Evolutionary conservation across 2,797 vertebrate species (phyloP).

Genomic region (Dicrostonyx torquatus): DNA sequence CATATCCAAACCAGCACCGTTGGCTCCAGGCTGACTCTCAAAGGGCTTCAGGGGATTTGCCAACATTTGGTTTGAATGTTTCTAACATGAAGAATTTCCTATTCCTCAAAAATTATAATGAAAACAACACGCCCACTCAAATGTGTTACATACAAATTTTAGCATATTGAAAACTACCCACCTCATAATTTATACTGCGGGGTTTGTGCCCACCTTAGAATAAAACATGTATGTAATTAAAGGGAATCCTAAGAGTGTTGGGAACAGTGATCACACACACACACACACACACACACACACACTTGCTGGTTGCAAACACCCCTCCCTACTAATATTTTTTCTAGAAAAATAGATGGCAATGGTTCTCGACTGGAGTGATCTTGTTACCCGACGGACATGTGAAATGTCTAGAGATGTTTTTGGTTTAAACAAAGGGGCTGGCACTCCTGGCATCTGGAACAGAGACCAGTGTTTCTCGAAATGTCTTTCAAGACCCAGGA

Average conservation of each 20-base stretch:
- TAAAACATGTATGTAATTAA: conserved; percentile 9
- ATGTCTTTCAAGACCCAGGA: background rate
- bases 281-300: background rate
- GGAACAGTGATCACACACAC: background rate
- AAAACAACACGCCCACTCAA: conserved; percentile 62
- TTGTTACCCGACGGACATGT: background rate
- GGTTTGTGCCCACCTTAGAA: background rate
- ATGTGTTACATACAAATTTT: conserved; percentile 37
- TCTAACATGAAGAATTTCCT: conserved; percentile 64
- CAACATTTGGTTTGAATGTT: conserved; percentile 62
- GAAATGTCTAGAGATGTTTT: background rate
- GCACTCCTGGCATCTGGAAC: no score
- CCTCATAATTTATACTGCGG: background rate
- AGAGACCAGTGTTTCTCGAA: background rate
- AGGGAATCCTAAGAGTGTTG: background rate
- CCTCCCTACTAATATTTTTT: background rate
- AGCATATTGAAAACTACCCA: conserved; percentile 42
- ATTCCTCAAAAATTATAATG: conserved; percentile 48
- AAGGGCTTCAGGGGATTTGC: background rate
- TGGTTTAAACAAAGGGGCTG: background rate
- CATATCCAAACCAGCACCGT: background rate
- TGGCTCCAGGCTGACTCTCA: conserved; percentile 30
- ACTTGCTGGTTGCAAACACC: background rate
- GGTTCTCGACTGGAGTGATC: background rate
- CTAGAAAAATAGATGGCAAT: background rate